Conservation (phyloP, 2,888 invertebrate species). For the Nysson spinosus region DNA sequence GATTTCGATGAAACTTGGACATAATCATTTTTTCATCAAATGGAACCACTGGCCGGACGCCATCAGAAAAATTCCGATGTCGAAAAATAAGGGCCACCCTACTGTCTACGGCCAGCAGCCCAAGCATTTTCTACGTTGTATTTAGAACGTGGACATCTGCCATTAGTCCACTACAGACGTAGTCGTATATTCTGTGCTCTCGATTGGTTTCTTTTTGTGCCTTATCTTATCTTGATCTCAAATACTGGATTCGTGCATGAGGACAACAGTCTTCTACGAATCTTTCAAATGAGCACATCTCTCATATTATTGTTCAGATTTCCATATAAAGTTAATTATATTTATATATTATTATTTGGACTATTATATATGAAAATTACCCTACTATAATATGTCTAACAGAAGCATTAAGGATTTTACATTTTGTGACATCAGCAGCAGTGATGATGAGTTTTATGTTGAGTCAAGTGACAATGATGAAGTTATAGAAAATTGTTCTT, state of each 20-base stretch:
- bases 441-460: conserved; percentile 6
- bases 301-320: no score
- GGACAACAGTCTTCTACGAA: neutral
- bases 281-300: neutral
- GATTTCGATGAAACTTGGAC: no score
- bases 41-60: no score
- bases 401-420: conserved; percentile 7
- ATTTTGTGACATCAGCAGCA: conserved; percentile 10
- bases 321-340: no score
- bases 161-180: neutral
- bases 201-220: neutral
- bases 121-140: neutral
- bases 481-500: neutral
- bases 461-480: conserved; percentile 6
- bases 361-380: no score
- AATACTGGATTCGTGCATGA: neutral
- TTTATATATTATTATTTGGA: no score
- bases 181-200: neutral
- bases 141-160: neutral
- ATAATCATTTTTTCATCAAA: no score
- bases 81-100: no score
- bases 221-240: neutral
- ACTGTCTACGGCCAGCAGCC: neutral
- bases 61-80: no score
- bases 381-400: conserved; percentile 7